These are phyloP conservation scores for Antitype chi DNA, from an alignment of 2,888 invertebrate species.

Conservation along the genomic window DNA sequence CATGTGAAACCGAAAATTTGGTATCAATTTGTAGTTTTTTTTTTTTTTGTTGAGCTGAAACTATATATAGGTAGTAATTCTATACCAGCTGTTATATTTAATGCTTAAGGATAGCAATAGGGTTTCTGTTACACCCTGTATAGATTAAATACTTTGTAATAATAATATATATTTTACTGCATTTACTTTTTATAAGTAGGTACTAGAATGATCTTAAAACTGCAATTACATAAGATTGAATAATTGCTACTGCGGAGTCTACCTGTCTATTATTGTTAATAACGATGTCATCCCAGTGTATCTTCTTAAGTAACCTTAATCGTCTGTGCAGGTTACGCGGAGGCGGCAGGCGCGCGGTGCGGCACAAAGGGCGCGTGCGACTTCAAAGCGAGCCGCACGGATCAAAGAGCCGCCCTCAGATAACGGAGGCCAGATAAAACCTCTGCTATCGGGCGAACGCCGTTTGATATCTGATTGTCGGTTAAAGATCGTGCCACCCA, in stretches of 20 bases:
- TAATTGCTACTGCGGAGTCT: not conserved
- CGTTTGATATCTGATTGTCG: constrained; percentile 86
- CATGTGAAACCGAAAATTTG: too few relatives aligned
- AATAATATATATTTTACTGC: too few relatives aligned
- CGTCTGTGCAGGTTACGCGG: constrained; percentile 79
- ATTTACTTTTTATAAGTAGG: not conserved
- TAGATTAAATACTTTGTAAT: too few relatives aligned
- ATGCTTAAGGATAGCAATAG: too few relatives aligned
- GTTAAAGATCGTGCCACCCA: constrained; percentile 76
- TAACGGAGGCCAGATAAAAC: constrained; percentile 82
- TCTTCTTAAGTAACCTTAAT: constrained; percentile 75
- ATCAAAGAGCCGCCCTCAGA: constrained; percentile 82
- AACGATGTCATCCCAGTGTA: constrained; percentile 70
- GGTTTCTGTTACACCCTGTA: too few relatives aligned
- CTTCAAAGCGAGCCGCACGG: constrained; percentile 82
- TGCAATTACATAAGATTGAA: not conserved
- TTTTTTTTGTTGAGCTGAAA: too few relatives aligned
- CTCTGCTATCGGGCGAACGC: constrained; percentile 75
- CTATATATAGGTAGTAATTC: too few relatives aligned
- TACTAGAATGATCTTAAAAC: not conserved
- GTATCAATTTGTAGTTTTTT: too few relatives aligned
- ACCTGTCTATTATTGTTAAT: constrained; percentile 49
- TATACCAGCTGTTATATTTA: too few relatives aligned
- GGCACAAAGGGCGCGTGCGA: constrained; percentile 80
- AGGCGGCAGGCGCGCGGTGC: constrained; percentile 65